A percentile compares a stretch with the other conserved stretches of the same genome.
Evolutionary conservation across 2,113 vertebrate species (phyloP).

Genomic region (Casuarius casuarius): DNA sequence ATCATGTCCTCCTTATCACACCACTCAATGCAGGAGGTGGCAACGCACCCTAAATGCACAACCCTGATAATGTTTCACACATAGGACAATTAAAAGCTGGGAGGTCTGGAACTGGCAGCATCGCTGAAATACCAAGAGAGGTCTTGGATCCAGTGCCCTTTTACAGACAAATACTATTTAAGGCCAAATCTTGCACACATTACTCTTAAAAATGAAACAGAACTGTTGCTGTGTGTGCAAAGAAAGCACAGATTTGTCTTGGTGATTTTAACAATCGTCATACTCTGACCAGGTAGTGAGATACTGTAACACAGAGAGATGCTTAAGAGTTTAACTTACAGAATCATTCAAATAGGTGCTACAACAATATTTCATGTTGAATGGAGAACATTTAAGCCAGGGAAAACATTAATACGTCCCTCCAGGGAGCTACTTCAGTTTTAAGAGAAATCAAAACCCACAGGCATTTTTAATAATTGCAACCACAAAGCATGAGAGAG

Average conservation of each 20-base stretch:
- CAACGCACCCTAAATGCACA: neutral
- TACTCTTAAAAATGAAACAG: neutral
- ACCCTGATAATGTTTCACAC: neutral
- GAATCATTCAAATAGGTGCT: neutral
- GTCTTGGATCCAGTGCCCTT: neutral
- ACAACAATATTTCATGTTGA: slow-evolving; percentile 2
- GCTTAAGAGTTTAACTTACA: neutral
- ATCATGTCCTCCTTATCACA: neutral
- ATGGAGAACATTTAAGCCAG: slow-evolving; percentile 7
- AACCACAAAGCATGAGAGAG: slow-evolving; percentile 22
- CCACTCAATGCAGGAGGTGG: neutral
- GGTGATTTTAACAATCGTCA: neutral
- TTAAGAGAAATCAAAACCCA: slow-evolving; percentile 48
- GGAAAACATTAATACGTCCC: neutral
- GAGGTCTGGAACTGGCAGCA: neutral
- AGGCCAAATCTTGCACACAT: neutral
- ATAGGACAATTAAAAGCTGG: neutral
- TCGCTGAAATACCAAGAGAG: neutral
- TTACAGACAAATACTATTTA: neutral
- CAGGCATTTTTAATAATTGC: slow-evolving; percentile 29
- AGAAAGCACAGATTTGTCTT: neutral
- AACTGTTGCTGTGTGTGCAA: neutral
- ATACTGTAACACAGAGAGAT: neutral
- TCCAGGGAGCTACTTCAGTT: neutral
- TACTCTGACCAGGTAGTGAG: neutral